phyloP scores from a whole-genome alignment of 1,140 invertebrate species.

The Rhopalosiphum maidis region DNA sequence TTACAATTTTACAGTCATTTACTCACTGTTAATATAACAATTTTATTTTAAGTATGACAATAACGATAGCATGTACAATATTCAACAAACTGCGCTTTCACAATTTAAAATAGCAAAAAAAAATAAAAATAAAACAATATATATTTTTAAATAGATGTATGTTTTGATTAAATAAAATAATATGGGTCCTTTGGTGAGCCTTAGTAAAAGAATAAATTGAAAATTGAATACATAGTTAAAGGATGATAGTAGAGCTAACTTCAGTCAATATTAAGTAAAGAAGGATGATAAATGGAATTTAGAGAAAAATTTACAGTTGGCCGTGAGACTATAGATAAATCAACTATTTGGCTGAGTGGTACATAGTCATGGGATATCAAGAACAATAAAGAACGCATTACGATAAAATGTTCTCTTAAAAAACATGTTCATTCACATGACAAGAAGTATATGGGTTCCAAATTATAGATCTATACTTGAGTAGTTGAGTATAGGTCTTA shows the following conservation, averaged over 20 bases:
- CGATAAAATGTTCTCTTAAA: not conserved
- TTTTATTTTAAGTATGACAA: too few relatives aligned
- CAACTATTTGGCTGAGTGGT: not conserved
- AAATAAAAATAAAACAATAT: not conserved
- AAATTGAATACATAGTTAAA: not conserved
- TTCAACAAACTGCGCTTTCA: not conserved
- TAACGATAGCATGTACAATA: not conserved
- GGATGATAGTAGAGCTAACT: not conserved
- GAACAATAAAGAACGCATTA: not conserved
- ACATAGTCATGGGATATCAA: not conserved
- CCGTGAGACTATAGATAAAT: not conserved
- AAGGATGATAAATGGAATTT: not conserved
- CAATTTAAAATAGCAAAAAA: not conserved
- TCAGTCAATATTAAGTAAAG: not conserved
- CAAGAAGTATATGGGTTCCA: not conserved
- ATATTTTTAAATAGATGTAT: not conserved
- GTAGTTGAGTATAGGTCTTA: not conserved
- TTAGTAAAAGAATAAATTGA: not conserved
- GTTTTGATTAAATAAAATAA: not conserved
- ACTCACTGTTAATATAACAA: too few relatives aligned
- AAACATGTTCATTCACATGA: not conserved
- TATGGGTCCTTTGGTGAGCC: not conserved
- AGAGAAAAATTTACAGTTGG: not conserved
- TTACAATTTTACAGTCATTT: not conserved
- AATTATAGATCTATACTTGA: not conserved